Base-by-base conservation (phyloP, 1,140 invertebrate genomes). In the Drosophila murphyi region DNA sequence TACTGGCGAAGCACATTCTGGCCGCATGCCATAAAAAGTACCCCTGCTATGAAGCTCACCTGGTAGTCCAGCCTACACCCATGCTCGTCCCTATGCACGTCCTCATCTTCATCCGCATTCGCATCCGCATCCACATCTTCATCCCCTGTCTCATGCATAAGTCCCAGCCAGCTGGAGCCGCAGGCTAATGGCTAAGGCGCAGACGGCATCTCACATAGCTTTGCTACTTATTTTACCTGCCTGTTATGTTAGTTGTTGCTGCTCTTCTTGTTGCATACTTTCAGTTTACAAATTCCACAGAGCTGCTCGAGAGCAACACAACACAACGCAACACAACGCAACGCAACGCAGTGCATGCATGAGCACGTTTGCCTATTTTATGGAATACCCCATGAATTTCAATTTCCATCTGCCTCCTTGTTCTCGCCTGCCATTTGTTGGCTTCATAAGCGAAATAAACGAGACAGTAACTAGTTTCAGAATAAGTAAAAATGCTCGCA, bases 341-440 rank as follows among this genome's bases (percentile, higher is more conserved):
- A 29, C 12, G 41, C 47, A 28, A 31, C 31, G 6, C 34, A 28
- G n/a, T 54, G 59, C 68, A 78, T 76, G 72, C 79, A 83, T 82
- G 79, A 69, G 56, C 73, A 80, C 78, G 74, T 80, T 80, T 73
- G 51, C 64, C 60, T 81, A 80, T 80, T 61, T 77, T 75, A 37
- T 69, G 75, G 82, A 78, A 86, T 80, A 61, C 55, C 76, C 71
- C 80, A 83, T 88, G 83, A 87, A 87, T 87, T 89, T 87, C 85
- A 88, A 88, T 88, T 79, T 57, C 63, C 60, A 52, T 57, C 68
- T 62, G 52, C 45, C 69, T 48, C 20, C 50, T 35, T n/a, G 51
- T 55, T 34, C 20, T 20, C 20, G 75, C 39, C 74, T 71, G 57
- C 47, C 31, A 32, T 32, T 39, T 50, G 10, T 20, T 28, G 41